phyloP scores from a whole-genome alignment of 2,113 vertebrate genomes.

The Neodontobutis hainanensis region DNA sequence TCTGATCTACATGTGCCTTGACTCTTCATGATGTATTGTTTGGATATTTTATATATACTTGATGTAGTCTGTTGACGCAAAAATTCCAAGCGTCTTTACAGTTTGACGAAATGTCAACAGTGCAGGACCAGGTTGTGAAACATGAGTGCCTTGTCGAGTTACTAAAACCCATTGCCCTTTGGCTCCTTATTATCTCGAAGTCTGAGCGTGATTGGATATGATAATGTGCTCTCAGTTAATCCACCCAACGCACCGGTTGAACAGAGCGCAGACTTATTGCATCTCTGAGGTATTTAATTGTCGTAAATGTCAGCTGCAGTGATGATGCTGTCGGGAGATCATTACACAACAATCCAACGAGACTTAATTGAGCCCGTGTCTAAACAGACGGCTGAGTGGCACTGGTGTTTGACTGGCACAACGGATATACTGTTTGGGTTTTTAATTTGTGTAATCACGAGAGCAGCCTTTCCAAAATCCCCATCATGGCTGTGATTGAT shows the following conservation, averaged over 20 bases:
- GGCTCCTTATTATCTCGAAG: not conserved
- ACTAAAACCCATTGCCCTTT: not conserved
- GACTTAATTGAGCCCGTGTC: constrained; percentile 38
- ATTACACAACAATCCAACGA: constrained; percentile 62
- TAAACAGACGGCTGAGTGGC: constrained; percentile 43
- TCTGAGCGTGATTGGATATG: not conserved
- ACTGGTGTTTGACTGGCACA: constrained; percentile 42
- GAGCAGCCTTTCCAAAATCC: constrained; percentile 32
- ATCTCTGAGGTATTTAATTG: constrained; percentile 68
- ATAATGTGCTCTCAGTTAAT: constrained; percentile 22
- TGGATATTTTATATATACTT: too few relatives aligned
- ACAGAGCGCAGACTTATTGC: constrained; percentile 24
- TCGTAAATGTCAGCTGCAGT: constrained; percentile 68
- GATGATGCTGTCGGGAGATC: constrained; percentile 59
- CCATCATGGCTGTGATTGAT: constrained; percentile 38
- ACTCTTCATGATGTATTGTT: too few relatives aligned
- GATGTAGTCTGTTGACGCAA: too few relatives aligned
- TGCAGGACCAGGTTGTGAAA: not conserved
- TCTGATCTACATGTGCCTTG: too few relatives aligned
- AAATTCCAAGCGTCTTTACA: too few relatives aligned
- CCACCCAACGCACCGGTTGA: constrained; percentile 36
- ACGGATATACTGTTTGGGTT: constrained; percentile 39
- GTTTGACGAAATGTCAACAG: too few relatives aligned
- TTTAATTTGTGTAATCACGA: constrained; percentile 54
- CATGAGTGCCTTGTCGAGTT: not conserved